A percentile compares a stretch with the other conserved stretches of the same genome.
Evolutionary conservation across 2,888 invertebrate species (phyloP).

Genomic region (Drosophila formosana): DNA sequence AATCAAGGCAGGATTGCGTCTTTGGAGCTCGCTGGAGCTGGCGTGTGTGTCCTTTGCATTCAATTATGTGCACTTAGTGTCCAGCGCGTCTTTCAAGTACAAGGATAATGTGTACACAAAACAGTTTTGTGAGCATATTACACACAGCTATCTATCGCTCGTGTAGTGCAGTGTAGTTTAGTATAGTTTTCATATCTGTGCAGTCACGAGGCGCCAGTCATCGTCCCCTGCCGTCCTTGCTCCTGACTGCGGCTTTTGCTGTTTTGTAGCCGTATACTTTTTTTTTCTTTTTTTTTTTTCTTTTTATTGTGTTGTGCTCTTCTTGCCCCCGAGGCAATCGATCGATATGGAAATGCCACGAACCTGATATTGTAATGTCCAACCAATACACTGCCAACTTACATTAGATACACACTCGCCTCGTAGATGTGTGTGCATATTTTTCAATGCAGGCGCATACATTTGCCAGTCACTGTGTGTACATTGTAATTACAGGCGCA

Average conservation of each 20-base stretch:
- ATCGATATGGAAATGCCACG: conserved; percentile 78
- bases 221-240: conserved; percentile 1
- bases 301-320: conserved; percentile 7
- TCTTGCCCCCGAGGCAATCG: conserved; percentile 29
- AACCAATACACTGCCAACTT: conserved; percentile 15
- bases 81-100: conserved; percentile 68
- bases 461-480: conserved; percentile 51
- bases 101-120: conserved; percentile 69
- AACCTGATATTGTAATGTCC: conserved; percentile 71
- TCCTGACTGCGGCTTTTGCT: conserved; percentile 11
- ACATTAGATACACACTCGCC: conserved; percentile 15
- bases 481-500: conserved; percentile 65
- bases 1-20: conserved; percentile 38
- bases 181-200: conserved; percentile 15
- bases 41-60: conserved; percentile 55
- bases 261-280: conserved; percentile 1
- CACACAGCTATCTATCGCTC: conserved; percentile 22
- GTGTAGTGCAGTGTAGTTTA: conserved; percentile 12
- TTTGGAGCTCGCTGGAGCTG: conserved; percentile 4
- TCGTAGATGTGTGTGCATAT: conserved; percentile 23
- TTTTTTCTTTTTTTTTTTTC: conserved; percentile 1
- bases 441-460: conserved; percentile 42
- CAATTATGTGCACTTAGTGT: conserved; percentile 72
- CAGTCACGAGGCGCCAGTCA: conserved; percentile 33
- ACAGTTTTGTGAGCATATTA: conserved; percentile 35